A percentile compares a stretch with the other conserved stretches of the same genome.
Evolutionary conservation across 2,113 vertebrate genomes (phyloP).

Genomic region (Noturus placidus): DNA sequence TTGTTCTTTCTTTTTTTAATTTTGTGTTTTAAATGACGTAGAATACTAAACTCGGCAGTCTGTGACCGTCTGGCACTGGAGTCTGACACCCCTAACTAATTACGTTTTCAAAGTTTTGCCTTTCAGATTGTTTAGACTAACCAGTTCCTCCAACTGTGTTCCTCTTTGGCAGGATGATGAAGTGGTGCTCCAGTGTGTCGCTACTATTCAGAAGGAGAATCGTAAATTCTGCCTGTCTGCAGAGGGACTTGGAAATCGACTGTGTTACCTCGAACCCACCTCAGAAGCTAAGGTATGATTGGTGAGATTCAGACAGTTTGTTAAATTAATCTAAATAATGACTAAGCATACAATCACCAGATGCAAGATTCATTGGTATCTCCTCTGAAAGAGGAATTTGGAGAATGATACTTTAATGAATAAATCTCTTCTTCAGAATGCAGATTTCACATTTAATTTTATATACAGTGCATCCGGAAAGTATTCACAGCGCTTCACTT

Average conservation of each 20-base stretch:
- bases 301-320: not conserved
- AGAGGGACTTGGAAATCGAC: slow-evolving; percentile 92
- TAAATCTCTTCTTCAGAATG: not conserved
- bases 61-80: not conserved
- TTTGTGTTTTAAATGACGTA: not conserved
- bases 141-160: slow-evolving; percentile 37
- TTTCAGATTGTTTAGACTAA: slow-evolving; percentile 17
- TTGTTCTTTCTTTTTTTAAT: not conserved
- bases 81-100: not conserved
- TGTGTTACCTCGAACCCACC: slow-evolving; percentile 93
- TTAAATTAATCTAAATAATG: not conserved
- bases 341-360: not conserved
- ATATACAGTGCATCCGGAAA: no score
- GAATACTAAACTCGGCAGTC: not conserved
- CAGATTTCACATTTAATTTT: no score
- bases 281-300: slow-evolving; percentile 92
- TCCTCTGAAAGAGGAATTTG: not conserved
- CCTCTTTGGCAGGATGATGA: slow-evolving; percentile 86
- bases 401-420: not conserved
- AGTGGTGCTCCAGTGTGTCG: slow-evolving; percentile 93
- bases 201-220: slow-evolving; percentile 90
- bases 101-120: not conserved
- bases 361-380: not conserved
- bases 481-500: no score
- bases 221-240: slow-evolving; percentile 94